A percentile compares a stretch with the other conserved stretches of the same genome.
phyloP scores from a whole-genome alignment of 2,797 vertebrate genomes.

The Semaprochilodus insignis region DNA sequence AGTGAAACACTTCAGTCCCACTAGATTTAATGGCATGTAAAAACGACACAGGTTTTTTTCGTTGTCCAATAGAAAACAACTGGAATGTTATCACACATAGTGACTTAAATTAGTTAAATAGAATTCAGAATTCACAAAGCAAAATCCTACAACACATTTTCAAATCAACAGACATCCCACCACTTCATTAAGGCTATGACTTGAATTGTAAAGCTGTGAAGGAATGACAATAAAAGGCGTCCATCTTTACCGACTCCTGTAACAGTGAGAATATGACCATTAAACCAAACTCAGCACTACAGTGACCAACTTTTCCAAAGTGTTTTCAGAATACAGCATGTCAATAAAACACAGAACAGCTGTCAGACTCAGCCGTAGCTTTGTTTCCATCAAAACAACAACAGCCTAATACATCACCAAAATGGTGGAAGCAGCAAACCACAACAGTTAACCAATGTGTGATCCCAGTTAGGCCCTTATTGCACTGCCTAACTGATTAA shows the following conservation, averaged over 20 bases:
- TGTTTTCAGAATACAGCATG: conserved; percentile 58
- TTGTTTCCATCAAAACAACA: conserved; percentile 29
- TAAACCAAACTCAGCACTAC: conserved; percentile 9
- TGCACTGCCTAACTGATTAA: background rate
- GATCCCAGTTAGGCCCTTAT: conserved; percentile 8
- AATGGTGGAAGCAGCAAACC: conserved; percentile 39
- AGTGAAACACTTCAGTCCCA: conserved; percentile 42
- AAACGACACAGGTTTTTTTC: conserved; percentile 40
- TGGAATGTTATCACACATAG: conserved; percentile 56
- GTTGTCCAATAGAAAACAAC: conserved; percentile 34
- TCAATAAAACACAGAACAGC: conserved; percentile 60
- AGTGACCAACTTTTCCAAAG: background rate
- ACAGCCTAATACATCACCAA: conserved; percentile 7
- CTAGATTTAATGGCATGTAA: conserved; percentile 52
- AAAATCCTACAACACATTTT: conserved; percentile 41
- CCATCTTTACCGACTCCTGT: conserved; percentile 62
- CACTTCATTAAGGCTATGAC: conserved; percentile 43
- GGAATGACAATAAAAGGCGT: conserved; percentile 40
- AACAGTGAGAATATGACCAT: background rate
- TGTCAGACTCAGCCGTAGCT: conserved; percentile 36
- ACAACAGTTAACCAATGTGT: conserved; percentile 10
- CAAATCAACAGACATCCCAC: conserved; percentile 35
- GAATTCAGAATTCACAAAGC: conserved; percentile 46
- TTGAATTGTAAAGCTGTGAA: conserved; percentile 36
- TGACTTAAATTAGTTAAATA: conserved; percentile 54